Evolutionary conservation across 2,797 vertebrate genomes (phyloP), one percentile per base, ranked within the genome.

Genomic region (Acipenser transmontanus): DNA sequence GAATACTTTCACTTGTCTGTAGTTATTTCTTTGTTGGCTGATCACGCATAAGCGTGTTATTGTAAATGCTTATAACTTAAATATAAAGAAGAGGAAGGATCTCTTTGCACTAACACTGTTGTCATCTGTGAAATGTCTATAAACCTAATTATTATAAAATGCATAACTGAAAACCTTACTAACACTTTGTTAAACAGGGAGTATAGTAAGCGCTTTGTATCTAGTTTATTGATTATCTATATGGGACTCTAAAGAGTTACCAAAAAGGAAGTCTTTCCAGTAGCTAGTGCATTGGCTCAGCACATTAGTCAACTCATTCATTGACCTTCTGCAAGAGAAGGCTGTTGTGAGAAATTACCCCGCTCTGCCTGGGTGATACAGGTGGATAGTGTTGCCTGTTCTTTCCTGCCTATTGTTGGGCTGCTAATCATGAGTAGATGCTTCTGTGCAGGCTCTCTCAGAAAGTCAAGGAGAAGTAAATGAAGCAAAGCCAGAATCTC

Each of bases 401-500:
- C 67, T 70, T 72, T 72, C 72, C 69, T 65, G 63, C 72, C 66
- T 47, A 8, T 69, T 34, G 75, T 66, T 73, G 71, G 77, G 72
- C 72, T 73, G 71, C 34, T 34, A 34, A 34, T 34, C 34, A 34
- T 34, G 34, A 34, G 34, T 4, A 34, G 34, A 34, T 34, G 34
- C 34, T 4, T 72, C 66, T 74, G 70, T 79, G 76, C 67, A 66
- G 73, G 70, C 78, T 77, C 78, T 81, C 85, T 89, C 84, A 85
- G 86, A 83, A 85, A 82, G 72, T 66, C 69, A 77, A 69, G 80
- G 75, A 69, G 61, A 62, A 72, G 72, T 75, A 73, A 78, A 71
- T 70, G 84, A 69, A 77, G 70, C 73, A 83, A 69, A 85, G 84
- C 88, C 87, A 88, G 84, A 83, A 82, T 87, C 80, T 86, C 82